Conservation (phyloP, 2,888 invertebrate species). For the Papilio elwesi region DNA sequence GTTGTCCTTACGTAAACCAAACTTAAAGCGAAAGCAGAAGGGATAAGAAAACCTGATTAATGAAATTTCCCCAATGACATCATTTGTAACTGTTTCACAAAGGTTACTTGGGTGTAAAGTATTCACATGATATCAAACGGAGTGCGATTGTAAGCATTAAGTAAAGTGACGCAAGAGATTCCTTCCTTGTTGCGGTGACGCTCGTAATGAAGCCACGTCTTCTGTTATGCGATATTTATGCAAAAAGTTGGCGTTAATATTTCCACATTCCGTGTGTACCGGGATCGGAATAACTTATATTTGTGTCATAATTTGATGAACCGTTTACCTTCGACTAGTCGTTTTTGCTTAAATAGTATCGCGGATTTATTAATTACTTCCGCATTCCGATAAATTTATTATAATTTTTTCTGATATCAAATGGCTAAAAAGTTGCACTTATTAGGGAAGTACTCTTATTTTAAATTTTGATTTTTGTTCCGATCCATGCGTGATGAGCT, state of each 20-base stretch:
- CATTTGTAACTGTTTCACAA: neutral
- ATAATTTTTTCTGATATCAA: neutral
- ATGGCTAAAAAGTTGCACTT: neutral
- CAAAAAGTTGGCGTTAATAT: conserved; percentile 55
- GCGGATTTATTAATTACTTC: conserved; percentile 13
- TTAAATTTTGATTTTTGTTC: neutral
- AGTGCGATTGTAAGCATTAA: conserved; percentile 42
- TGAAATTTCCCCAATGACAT: neutral
- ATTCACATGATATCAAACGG: conserved; percentile 35
- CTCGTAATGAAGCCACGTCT: conserved; percentile 44
- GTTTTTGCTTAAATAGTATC: conserved; percentile 28
- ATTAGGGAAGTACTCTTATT: neutral
- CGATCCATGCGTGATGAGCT: no score
- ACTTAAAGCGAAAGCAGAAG: neutral
- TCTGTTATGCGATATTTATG: conserved; percentile 62
- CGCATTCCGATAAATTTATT: conserved; percentile 10
- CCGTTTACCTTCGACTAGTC: conserved; percentile 22
- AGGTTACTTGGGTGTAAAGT: conserved; percentile 7
- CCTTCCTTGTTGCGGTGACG: conserved; percentile 49
- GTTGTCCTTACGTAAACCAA: no score
- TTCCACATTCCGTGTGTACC: conserved; percentile 63
- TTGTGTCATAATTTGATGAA: conserved; percentile 41
- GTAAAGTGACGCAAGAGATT: conserved; percentile 46
- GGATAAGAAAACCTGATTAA: neutral
- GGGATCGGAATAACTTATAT: conserved; percentile 48